A percentile compares a stretch with the other conserved stretches of the same genome.
Conservation (phyloP, 2,797 vertebrate species). For the Lepilemur ruficaudatus region DNA sequence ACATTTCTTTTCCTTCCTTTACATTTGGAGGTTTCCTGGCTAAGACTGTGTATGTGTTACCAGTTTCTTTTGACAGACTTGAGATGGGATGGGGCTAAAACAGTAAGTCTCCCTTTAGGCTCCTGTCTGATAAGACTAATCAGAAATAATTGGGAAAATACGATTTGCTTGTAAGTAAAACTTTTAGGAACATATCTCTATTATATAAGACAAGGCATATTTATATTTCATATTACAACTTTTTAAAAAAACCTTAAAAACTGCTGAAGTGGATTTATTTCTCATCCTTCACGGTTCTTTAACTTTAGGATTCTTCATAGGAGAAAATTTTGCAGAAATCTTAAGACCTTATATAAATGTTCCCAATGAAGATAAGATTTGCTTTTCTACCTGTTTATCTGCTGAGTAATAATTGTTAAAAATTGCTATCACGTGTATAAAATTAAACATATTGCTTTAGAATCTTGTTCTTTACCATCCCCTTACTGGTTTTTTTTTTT, state of each 20-base stretch:
- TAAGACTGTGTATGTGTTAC: not conserved
- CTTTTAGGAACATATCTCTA: not conserved
- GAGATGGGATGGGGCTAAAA: not conserved
- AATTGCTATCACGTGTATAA: conserved; percentile 21
- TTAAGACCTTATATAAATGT: not conserved
- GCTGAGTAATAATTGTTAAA: not conserved
- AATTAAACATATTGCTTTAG: conserved; percentile 34
- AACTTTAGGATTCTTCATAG: not conserved
- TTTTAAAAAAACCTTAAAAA: conserved; percentile 29
- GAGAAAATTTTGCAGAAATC: not conserved
- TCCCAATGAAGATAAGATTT: not conserved
- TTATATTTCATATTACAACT: conserved; percentile 31
- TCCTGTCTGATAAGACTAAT: not conserved
- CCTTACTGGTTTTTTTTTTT: not conserved
- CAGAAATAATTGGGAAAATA: conserved; percentile 57
- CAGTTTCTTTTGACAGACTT: conserved; percentile 25
- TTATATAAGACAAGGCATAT: not conserved
- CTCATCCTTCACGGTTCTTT: not conserved
- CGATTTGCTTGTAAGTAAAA: conserved; percentile 18
- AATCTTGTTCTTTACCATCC: not conserved
- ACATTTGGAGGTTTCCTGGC: conserved; percentile 3
- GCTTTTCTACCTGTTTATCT: not conserved
- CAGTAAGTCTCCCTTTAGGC: not conserved
- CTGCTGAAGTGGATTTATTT: conserved; percentile 46
- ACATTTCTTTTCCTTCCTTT: conserved; percentile 39